Conservation (phyloP, 1,140 invertebrate species). For the Drosophila punjabiensis region DNA sequence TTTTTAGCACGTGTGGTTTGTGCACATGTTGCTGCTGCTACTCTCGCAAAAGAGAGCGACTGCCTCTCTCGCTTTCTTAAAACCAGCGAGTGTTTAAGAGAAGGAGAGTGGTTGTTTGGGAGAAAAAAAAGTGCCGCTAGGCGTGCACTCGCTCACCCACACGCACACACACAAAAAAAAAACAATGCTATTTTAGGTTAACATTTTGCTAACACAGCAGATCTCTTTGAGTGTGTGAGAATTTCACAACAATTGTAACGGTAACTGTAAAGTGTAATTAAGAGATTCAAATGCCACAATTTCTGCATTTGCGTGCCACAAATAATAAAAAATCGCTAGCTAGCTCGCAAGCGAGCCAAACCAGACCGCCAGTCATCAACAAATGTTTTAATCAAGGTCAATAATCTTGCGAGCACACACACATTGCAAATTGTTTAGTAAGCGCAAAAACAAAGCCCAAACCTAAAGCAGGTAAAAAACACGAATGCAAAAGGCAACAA, state of each 20-base stretch:
- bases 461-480: constrained; percentile 58
- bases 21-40: constrained; percentile 80
- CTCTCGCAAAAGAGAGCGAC: constrained; percentile 44
- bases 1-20: constrained; percentile 85
- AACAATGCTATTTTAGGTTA: constrained; percentile 79
- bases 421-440: constrained; percentile 70
- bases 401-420: constrained; percentile 66
- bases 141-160: constrained; percentile 60
- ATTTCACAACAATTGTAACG: constrained; percentile 46
- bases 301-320: constrained; percentile 58
- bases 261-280: constrained; percentile 28
- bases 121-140: constrained; percentile 79
- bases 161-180: constrained; percentile 36
- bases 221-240: constrained; percentile 23
- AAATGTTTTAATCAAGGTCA: constrained; percentile 77
- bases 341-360: neutral
- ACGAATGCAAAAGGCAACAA: constrained; percentile 70
- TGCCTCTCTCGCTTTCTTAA: constrained; percentile 16
- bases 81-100: constrained; percentile 42
- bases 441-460: constrained; percentile 46
- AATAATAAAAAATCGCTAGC: constrained; percentile 17
- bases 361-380: constrained; percentile 33
- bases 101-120: constrained; percentile 63
- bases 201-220: constrained; percentile 63
- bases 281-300: constrained; percentile 24